Base-by-base conservation (phyloP, 2,888 invertebrate genomes). In the Lordiphosa andalusiaca region DNA sequence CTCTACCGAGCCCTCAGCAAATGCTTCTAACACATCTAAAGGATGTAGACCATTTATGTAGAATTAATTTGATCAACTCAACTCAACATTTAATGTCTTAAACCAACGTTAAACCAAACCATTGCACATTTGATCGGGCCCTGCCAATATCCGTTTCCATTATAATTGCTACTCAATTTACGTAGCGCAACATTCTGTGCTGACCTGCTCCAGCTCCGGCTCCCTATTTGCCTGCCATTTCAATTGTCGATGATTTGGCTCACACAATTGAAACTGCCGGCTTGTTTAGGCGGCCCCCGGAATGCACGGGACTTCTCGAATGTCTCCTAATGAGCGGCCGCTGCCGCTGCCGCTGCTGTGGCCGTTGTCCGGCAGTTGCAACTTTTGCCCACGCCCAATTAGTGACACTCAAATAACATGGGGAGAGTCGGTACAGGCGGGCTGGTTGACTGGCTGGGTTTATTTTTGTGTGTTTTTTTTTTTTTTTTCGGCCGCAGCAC, bases 351-450 rank as follows among this genome's bases (percentile, higher is more conserved):
- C 5, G 25, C 7, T 25, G 25, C 25, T 7, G 25, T 25, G 56
- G 74, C 49, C 48, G 65, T 66, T 66, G 74, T 66, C 67, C 59
- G 51, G 12, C 39, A 46, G 30, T 71, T 61, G 62, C 53, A 85
- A 85, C 66, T 80, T 58, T 63, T 56, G 76, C 56, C 71, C 58
- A 57, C 66, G 76, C 57, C 76, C 85, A 77, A 77, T 77, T 77
- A 77, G 76, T 75, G 81, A 69, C 76, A 74, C 85, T 85, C 85
- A 69, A 83, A 75, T 71, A 61, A 65, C 56, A 52, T 23, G 33
- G 46, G 9, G 35, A 35, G 12, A 21, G 23, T 25, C 6, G 48
- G 9, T 2, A 13, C 21, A 6, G 23, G 13, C 16, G 16, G 16
- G 16, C 16, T 16, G 16, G 16, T 16, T 16, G 16, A 2, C 16